Evolutionary conservation across 2,797 vertebrate species (phyloP), one percentile per base, ranked within the genome.

Genomic region (Tapirus indicus): DNA sequence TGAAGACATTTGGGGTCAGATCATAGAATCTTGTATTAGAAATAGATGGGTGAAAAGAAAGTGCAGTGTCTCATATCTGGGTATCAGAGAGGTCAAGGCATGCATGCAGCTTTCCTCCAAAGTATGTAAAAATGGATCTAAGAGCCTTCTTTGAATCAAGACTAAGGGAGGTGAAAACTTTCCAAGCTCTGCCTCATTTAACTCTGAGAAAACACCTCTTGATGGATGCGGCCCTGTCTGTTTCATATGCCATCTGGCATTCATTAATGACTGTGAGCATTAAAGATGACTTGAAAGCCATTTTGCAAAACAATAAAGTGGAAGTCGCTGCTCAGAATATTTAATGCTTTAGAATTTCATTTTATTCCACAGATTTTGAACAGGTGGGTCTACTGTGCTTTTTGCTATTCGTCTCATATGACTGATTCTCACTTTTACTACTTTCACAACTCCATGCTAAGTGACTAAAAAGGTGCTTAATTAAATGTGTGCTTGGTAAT

Each of bases 391-490:
- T 94, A 93, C 97, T 97, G 97, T 49, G 12, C 20, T 68, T 94
- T 97, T 95, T 92, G 74, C 88, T 97, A 92, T 97, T 97, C 0
- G 56, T 96, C 95, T 98, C 96, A 90, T 94, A 96, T 96, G 97
- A 93, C 86, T 97, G 96, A 97, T 95, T 97, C 69, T 96, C 93
- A 93, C 69, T 94, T 78, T 97, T 93, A 92, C 16, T 90, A 95
- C 86, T 96, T 96, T 95, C 95, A 95, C 78, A 94, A 95, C 77
- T 95, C 89, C 86, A 91, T 92, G 93, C 78, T 94, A 98, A 97
- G 91, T 94, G 93, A 93, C 93, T 93, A 92, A 95, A 97, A 98
- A 90, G 83, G 96, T 97, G 95, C 97, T 96, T 97, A 97, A 98
- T 97, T 97, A 97, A 98, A 97, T 90, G 74, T 90, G 66, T 94